These are phyloP conservation scores for Epizoanthus stellaris DNA, from an alignment of 92 coral and sea anemone genomes.

Conservation along the genomic window DNA sequence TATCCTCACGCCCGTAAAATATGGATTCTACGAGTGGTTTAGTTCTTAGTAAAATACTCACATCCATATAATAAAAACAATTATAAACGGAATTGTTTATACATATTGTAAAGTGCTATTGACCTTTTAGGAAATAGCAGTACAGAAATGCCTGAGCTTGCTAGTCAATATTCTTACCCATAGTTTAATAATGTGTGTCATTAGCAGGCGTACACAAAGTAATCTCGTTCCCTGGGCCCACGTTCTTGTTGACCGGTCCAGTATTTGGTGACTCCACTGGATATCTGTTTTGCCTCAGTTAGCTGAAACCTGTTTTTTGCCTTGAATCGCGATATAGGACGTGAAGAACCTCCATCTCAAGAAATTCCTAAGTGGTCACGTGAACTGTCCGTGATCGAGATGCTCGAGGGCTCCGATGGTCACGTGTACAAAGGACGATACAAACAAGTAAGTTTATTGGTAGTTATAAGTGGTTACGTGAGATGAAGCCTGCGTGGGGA, in stretches of 20 bases:
- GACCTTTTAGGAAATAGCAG: too few species aligned
- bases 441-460: conserved; percentile 54
- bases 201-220: neutral
- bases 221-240: neutral
- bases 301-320: neutral
- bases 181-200: neutral
- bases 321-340: conserved; percentile 34
- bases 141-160: neutral
- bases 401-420: conserved; percentile 90
- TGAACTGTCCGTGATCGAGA: conserved; percentile 88
- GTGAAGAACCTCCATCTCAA: conserved; percentile 67
- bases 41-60: too few species aligned
- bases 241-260: neutral
- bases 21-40: too few species aligned
- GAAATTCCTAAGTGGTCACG: conserved; percentile 79
- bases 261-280: neutral
- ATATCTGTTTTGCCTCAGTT: too few species aligned
- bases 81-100: too few species aligned
- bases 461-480: neutral
- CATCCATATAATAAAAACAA: too few species aligned
- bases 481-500: too few species aligned
- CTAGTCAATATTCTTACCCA: neutral
- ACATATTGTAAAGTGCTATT: too few species aligned
- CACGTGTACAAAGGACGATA: conserved; percentile 94
- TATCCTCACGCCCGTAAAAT: too few species aligned